Evolutionary conservation across 1,140 invertebrate species (phyloP).

Genomic region (Drosophila parvula): DNA sequence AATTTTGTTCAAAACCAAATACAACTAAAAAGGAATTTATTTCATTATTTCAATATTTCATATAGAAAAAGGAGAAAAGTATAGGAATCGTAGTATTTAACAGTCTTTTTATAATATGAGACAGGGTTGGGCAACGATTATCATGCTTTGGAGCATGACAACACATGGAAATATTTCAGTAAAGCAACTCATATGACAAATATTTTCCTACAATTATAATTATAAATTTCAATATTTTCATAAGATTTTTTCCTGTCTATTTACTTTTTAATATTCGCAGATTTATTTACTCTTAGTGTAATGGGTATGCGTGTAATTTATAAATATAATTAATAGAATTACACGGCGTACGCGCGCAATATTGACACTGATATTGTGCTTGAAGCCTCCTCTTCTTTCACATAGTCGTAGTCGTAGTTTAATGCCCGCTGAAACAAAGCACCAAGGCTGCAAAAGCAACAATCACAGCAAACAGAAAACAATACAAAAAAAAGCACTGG

Average conservation of each 20-base stretch:
- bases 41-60: background rate
- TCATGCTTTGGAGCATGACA: background rate
- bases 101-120: background rate
- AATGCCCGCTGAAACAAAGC: constrained; percentile 77
- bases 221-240: background rate
- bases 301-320: constrained; percentile 38
- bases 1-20: background rate
- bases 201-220: background rate
- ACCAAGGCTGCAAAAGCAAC: constrained; percentile 61
- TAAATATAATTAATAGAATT: constrained; percentile 71
- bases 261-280: background rate
- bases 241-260: background rate
- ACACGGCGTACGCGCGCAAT: constrained; percentile 70
- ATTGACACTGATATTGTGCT: constrained; percentile 80
- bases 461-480: constrained; percentile 16
- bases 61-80: background rate
- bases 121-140: background rate
- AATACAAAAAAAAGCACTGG: constrained; percentile 4
- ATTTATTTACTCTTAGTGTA: background rate
- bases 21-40: too few relatives aligned
- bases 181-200: background rate
- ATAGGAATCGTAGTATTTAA: background rate
- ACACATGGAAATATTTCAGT: background rate
- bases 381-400: constrained; percentile 26
- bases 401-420: constrained; percentile 58